These are phyloP conservation scores for Drosophila lini DNA, from an alignment of 1,140 invertebrate species.

Conservation along the genomic window DNA sequence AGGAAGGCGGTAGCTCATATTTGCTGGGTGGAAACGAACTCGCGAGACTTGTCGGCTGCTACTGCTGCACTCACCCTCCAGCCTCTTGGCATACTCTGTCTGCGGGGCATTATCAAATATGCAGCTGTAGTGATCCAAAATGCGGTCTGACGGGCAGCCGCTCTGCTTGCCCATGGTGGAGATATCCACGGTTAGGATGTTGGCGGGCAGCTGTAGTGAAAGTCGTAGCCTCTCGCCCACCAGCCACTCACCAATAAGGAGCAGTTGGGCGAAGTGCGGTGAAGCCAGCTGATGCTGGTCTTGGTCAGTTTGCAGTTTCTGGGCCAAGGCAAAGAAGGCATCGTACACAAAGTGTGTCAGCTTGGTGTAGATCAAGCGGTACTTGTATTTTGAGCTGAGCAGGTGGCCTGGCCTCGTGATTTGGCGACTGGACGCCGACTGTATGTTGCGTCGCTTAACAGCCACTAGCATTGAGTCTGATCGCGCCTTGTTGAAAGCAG, in stretches of 20 bases:
- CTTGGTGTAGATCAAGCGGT: conserved; percentile 61
- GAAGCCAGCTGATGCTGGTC: conserved; percentile 53
- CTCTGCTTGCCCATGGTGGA: conserved; percentile 46
- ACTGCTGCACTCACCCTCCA: conserved; percentile 62
- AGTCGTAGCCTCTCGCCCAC: conserved; percentile 26
- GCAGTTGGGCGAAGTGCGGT: conserved; percentile 67
- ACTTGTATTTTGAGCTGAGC: conserved; percentile 74
- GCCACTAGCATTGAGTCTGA: conserved; percentile 86
- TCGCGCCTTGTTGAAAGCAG: conserved; percentile 86
- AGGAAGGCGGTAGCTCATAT: conserved; percentile 72
- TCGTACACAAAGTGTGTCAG: conserved; percentile 63
- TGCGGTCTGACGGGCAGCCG: conserved; percentile 64
- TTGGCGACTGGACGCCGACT: conserved; percentile 46
- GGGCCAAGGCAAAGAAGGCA: conserved; percentile 45
- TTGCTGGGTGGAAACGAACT: conserved; percentile 76
- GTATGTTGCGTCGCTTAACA: conserved; percentile 68
- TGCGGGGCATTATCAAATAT: conserved; percentile 81
- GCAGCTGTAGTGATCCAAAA: conserved; percentile 75
- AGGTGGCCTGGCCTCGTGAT: conserved; percentile 68
- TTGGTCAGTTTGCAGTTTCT: conserved; percentile 17
- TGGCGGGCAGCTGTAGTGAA: conserved; percentile 60
- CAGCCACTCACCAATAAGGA: conserved; percentile 64
- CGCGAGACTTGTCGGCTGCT: conserved; percentile 51
- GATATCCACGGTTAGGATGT: conserved; percentile 78
- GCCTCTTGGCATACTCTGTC: conserved; percentile 73